Percentiles rank a stretch among this genome's conserved stretches.
phyloP scores from a whole-genome alignment of 2,888 invertebrate species.

The Andrena bucephala region DNA sequence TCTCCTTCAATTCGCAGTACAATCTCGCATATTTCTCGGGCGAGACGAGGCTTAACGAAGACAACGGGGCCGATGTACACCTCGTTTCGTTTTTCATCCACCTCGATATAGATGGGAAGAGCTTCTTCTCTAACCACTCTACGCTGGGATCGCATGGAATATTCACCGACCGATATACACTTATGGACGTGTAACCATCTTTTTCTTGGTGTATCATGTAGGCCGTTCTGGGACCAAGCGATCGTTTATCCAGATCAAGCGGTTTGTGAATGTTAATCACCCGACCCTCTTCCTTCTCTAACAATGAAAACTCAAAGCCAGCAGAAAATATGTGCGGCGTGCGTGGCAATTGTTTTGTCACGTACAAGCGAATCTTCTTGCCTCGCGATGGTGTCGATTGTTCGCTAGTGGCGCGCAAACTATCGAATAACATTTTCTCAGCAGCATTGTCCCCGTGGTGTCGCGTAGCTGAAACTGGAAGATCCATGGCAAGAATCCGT shows the following conservation, averaged over 20 bases:
- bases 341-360: conserved; percentile 85
- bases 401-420: conserved; percentile 78
- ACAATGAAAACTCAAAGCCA: conserved; percentile 80
- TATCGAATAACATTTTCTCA: conserved; percentile 72
- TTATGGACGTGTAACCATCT: conserved; percentile 60
- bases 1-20: conserved; percentile 91
- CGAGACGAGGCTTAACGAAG: conserved; percentile 89
- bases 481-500: conserved; percentile 33
- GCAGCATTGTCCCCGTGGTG: neutral
- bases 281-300: conserved; percentile 82
- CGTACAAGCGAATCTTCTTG: conserved; percentile 79
- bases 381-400: conserved; percentile 31
- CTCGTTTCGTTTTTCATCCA: conserved; percentile 86
- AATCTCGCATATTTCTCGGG: conserved; percentile 89
- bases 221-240: conserved; percentile 83
- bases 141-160: conserved; percentile 64
- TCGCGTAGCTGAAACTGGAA: neutral
- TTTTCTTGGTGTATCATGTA: conserved; percentile 74
- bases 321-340: conserved; percentile 82
- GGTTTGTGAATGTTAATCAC: conserved; percentile 86
- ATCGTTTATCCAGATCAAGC: conserved; percentile 81
- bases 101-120: conserved; percentile 88
- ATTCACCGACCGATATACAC: conserved; percentile 34
- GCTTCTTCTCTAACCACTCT: conserved; percentile 87
- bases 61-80: conserved; percentile 55